Evolutionary conservation across 2,113 vertebrate species (phyloP).

Genomic region (Calyptomena viridis): DNA sequence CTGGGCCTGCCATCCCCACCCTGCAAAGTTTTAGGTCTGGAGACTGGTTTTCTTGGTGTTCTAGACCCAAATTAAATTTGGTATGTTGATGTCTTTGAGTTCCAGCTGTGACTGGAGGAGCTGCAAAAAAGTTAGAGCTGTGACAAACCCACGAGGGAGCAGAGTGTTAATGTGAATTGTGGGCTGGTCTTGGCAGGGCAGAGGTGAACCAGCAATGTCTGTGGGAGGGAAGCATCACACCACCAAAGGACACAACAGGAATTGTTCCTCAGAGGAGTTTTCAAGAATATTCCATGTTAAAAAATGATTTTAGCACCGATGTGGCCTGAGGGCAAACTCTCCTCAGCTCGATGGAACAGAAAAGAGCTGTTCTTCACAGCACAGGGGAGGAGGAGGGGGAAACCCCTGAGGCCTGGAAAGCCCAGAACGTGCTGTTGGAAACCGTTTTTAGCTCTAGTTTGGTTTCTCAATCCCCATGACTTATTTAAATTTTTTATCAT

Average conservation of each 20-base stretch:
- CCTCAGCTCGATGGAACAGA: not conserved
- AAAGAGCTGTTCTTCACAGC: not conserved
- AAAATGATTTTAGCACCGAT: fast-evolving
- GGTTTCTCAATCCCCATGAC: not conserved
- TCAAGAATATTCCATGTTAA: not conserved
- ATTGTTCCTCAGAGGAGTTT: fast-evolving
- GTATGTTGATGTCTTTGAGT: not conserved
- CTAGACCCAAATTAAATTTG: not conserved
- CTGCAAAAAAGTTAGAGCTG: not conserved
- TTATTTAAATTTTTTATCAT: fast-evolving
- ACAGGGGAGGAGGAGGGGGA: not conserved
- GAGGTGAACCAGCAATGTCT: fast-evolving
- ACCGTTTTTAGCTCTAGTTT: not conserved
- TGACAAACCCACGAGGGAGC: not conserved
- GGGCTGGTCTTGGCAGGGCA: not conserved
- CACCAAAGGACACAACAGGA: fast-evolving
- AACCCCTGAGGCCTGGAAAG: not conserved
- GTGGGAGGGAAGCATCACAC: fast-evolving
- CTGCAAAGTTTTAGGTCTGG: not conserved
- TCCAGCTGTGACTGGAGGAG: fast-evolving
- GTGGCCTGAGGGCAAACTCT: not conserved
- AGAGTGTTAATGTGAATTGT: not conserved
- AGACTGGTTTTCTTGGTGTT: not conserved
- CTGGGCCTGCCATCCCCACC: not conserved
- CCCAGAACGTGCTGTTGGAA: not conserved